These are phyloP conservation scores for Pangasius sanitwongsei DNA, from an alignment of 2,797 vertebrate species.

Conservation along the genomic window DNA sequence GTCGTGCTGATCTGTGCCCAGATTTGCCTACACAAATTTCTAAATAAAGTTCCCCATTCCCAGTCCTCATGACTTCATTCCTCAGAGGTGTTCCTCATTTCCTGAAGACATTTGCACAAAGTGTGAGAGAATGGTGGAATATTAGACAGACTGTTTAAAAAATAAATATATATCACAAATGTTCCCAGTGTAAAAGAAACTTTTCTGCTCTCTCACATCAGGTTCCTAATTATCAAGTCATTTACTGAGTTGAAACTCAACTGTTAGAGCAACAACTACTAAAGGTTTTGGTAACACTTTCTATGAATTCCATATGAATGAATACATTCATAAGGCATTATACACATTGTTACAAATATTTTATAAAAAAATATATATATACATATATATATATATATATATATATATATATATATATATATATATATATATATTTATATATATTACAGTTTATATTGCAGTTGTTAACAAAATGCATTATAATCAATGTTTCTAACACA, in stretches of 20 bases:
- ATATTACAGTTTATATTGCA: not conserved
- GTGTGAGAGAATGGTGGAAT: not conserved
- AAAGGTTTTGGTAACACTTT: not conserved
- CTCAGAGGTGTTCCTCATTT: not conserved
- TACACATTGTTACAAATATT: no score
- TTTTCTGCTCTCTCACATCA: not conserved
- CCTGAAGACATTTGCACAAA: not conserved
- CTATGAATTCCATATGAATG: not conserved
- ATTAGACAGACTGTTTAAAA: not conserved
- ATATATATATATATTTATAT: no score
- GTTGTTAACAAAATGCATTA: not conserved
- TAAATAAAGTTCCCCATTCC: not conserved
- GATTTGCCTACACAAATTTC: slow-evolving; percentile 31
- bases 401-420: no score
- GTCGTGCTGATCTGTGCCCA: slow-evolving; percentile 22
- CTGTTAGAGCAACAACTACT: not conserved
- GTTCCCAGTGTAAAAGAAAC: no score
- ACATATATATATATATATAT: no score
- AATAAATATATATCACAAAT: not conserved
- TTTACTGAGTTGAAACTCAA: not conserved
- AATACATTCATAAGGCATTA: no score
- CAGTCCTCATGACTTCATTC: not conserved
- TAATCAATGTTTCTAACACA: not conserved
- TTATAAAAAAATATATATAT: no score
- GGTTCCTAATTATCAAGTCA: not conserved